Evolutionary conservation across 2,888 invertebrate species (phyloP), one percentile per base, ranked within the genome.

Genomic region (Parelbella ahira): DNA sequence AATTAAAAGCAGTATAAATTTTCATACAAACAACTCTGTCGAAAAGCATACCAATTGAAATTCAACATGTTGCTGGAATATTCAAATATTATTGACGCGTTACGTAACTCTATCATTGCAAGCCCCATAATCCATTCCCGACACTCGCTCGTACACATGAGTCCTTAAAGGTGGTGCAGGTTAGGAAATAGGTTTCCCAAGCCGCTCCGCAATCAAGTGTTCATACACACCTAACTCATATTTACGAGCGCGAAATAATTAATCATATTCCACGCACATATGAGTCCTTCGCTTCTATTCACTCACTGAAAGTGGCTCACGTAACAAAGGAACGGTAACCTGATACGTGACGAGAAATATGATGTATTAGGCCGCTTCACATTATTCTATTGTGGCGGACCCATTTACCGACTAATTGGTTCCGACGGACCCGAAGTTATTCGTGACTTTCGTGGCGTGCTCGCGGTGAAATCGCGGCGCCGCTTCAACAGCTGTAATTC

Each of bases 241-340:
- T 70, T 61, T 66, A 69, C 67, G 71, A 67, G 62, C 68, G 63
- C 65, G 61, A 65, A 67, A 67, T 77, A 82, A 84, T 82, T 83
- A 84, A 86, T 81, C 55, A 76, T 72, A 87, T 87, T 84, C 86
- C 49, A 57, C 68, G 67, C 86, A 77, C 84, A 86, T 63, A 60
- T 51, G 55, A 54, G 66, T 75, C 69, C 72, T 73, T 67, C 65
- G 68, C 63, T 64, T 69, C 78, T 74, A 73, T 81, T 76, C 78
- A 76, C 74, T 75, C 70, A 66, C 82, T 70, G 81, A 83, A 86
- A 84, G 86, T 86, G 74, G 81, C 75, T 72, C 86, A 79, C 86
- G 83, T 82, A 80, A 83, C 80, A 80, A 82, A 73, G 76, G 78
- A 81, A 80, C 83, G 78, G 86, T 83, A 81, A 81, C 78, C 72